Percentiles rank a stretch among this genome's conserved stretches.
Conservation (phyloP, 2,888 invertebrate species). For the Sylvicola fuscatus region DNA sequence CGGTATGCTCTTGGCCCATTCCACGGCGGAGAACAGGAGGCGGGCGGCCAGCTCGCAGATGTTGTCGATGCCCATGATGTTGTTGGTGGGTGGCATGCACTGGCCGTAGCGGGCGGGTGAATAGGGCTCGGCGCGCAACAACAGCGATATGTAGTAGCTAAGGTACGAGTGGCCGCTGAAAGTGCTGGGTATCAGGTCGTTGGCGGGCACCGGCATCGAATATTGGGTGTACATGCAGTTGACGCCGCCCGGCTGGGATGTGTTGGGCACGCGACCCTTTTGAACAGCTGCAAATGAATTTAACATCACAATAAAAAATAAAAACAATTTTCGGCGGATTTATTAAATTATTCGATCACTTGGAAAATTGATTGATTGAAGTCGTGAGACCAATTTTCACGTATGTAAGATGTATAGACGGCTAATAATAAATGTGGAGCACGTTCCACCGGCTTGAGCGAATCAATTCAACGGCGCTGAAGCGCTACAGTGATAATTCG, state of each 20-base stretch:
- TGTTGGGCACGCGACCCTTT: slow-evolving; percentile 76
- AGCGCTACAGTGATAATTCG: no score
- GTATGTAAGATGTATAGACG: no score
- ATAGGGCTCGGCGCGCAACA: slow-evolving; percentile 90
- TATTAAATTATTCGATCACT: no score
- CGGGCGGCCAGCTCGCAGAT: slow-evolving; percentile 94
- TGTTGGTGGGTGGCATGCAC: slow-evolving; percentile 81
- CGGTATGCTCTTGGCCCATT: slow-evolving; percentile 95
- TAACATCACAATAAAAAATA: no score
- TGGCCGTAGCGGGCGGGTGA: slow-evolving; percentile 89
- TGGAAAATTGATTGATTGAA: no score
- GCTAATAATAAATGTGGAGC: no score
- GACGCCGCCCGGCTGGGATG: slow-evolving; percentile 66
- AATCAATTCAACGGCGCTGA: no score
- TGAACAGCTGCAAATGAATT: slow-evolving; percentile 90
- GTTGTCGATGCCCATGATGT: slow-evolving; percentile 93
- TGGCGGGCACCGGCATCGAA: slow-evolving; percentile 48
- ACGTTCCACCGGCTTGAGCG: no score
- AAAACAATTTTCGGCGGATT: no score
- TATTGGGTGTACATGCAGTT: slow-evolving; percentile 75
- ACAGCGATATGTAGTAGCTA: slow-evolving; percentile 87
- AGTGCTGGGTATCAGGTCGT: slow-evolving; percentile 63
- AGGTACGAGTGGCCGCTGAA: slow-evolving; percentile 82
- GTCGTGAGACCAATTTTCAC: no score
- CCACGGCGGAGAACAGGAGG: slow-evolving; percentile 86